These are phyloP conservation scores for Gracilinanus agilis DNA, from an alignment of 2,113 vertebrate genomes.

Conservation along the genomic window DNA sequence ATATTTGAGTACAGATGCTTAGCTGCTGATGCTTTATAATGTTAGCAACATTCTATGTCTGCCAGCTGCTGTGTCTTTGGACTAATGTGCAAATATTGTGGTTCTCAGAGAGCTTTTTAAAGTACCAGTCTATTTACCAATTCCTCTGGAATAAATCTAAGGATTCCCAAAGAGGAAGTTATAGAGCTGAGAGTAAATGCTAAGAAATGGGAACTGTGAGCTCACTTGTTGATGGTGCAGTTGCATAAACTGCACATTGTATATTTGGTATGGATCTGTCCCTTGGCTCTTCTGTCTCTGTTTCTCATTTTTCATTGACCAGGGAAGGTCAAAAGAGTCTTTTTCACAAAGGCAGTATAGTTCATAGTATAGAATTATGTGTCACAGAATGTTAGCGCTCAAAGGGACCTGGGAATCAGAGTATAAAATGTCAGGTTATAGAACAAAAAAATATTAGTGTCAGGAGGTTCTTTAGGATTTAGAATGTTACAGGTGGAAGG, in stretches of 20 bases:
- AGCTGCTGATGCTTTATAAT: constrained; percentile 16
- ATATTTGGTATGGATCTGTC: neutral
- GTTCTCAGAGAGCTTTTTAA: constrained; percentile 52
- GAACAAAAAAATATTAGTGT: neutral
- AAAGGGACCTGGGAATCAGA: neutral
- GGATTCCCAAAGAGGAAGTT: constrained; percentile 45
- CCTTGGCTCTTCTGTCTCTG: neutral
- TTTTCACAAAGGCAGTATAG: neutral
- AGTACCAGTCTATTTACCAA: constrained; percentile 55
- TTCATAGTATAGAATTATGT: neutral
- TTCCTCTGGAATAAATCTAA: constrained; percentile 16
- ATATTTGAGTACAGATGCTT: constrained; percentile 57
- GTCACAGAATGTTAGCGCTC: neutral
- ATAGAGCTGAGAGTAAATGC: constrained; percentile 26
- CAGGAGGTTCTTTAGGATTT: neutral
- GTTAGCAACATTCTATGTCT: constrained; percentile 46
- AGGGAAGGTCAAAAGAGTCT: neutral
- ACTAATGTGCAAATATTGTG: constrained; percentile 13
- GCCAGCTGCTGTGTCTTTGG: constrained; percentile 59
- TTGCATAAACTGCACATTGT: neutral
- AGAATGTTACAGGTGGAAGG: neutral
- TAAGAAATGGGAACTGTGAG: neutral
- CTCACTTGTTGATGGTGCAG: neutral
- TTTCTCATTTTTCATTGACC: neutral
- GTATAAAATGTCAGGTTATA: neutral